Percentiles rank a stretch among this genome's conserved stretches.
Evolutionary conservation across 2,113 vertebrate genomes (phyloP).

Genomic region (Dolichotis patagonum): DNA sequence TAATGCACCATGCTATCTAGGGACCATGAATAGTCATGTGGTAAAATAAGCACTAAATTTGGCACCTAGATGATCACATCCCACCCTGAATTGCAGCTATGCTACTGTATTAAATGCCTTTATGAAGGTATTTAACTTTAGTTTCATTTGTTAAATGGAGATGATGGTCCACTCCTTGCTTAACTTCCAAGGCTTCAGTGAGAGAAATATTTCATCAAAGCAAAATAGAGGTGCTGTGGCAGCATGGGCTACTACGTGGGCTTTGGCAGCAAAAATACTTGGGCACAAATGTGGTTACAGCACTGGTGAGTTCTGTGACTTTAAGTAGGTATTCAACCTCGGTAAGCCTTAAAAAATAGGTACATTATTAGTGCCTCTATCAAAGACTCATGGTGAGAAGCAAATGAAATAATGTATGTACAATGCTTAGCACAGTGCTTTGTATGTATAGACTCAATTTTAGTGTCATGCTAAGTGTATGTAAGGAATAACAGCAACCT

Average conservation of each 20-base stretch:
- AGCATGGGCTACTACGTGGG: background rate
- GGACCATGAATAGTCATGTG: background rate
- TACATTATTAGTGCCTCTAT: background rate
- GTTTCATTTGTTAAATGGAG: conserved; percentile 1
- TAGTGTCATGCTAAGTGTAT: conserved; percentile 37
- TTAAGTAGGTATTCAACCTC: background rate
- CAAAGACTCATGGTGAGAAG: background rate
- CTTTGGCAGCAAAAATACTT: background rate
- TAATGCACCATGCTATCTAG: background rate
- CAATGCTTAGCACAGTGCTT: background rate
- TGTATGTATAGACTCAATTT: background rate
- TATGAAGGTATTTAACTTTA: background rate
- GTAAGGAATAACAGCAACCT: background rate
- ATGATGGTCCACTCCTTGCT: background rate
- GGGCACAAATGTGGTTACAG: background rate
- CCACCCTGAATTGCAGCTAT: background rate
- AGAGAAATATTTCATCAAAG: background rate
- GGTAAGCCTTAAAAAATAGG: background rate
- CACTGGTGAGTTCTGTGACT: background rate
- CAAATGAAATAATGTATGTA: background rate
- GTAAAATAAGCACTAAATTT: background rate
- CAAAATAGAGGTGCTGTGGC: background rate
- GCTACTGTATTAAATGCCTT: background rate
- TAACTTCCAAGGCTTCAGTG: background rate
- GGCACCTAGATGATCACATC: background rate